Evolutionary conservation across 2,797 vertebrate genomes (phyloP), one percentile per base, ranked within the genome.

Genomic region (Champsocephalus esox): DNA sequence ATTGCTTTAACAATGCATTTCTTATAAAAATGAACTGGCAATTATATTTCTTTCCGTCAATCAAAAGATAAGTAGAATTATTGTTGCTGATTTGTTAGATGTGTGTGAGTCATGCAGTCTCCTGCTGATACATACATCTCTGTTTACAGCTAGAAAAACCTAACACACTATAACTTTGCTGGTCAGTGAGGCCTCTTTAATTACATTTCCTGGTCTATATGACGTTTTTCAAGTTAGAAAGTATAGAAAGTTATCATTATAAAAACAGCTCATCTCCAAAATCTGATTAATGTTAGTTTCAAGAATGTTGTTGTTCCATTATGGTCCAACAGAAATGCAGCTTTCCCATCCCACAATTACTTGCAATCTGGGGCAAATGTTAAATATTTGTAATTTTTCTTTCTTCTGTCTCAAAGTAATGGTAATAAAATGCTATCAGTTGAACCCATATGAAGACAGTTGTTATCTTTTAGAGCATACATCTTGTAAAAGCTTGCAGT

Each of bases 311-410:
- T 32, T 45, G 28, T 48, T 32, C 28, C 21, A 38, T 74, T 62
- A 43, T 13, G 64, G 56, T 62, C 14, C 24, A 38, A 59, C 66
- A 75, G 68, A 61, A 52, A 76, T 69, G 50, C 44, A 70, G 57
- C 48, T n/a, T 68, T 66, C 46, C 66, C 17, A 50, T 11, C 34
- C 61, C 52, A 2, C 64, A 73, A 9, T 32, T 7, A 38, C 54
- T 28, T 44, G 2, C 11, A 70, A 12, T 67, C 41, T 52, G 3
- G 19, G 51, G 32, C 60, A 49, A 70, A 61, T 0, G 13, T 2
- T 3, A 13, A 28, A 69, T 62, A 63, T 73, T 70, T 75, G 19
- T 48, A 10, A 48, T 55, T 75, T 16, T 3, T 46, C 5, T 13
- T 55, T 63, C 28, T 28, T 28, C 28, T 59, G 13, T 71, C 3